Percentiles rank a stretch among this genome's conserved stretches.
Evolutionary conservation across 2,113 vertebrate genomes (phyloP).

Genomic region (Seriola quinqueradiata): DNA sequence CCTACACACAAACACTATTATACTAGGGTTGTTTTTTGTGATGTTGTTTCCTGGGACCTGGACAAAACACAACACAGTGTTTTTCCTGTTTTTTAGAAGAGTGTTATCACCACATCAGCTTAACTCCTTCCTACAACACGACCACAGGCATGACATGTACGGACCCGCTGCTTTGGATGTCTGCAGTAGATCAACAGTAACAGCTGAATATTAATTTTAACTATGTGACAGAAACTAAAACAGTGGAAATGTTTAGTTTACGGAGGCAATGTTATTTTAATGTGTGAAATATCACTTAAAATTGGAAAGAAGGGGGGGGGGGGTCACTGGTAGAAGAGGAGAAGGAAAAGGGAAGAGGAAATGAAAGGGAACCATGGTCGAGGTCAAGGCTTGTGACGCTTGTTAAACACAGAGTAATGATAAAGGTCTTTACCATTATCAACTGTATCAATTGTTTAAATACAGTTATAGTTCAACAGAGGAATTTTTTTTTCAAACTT

Average conservation of each 20-base stretch:
- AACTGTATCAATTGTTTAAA: no score
- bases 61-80: slow-evolving; percentile 9
- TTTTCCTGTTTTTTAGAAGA: slow-evolving; percentile 23
- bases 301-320: neutral
- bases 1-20: neutral
- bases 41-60: neutral
- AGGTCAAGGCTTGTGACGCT: slow-evolving; percentile 60
- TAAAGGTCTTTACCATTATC: neutral
- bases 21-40: neutral
- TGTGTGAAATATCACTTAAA: neutral
- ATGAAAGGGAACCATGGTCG: slow-evolving; percentile 6
- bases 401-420: slow-evolving; percentile 23
- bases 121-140: neutral
- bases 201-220: neutral
- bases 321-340: slow-evolving; percentile 18
- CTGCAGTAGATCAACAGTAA: neutral
- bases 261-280: neutral
- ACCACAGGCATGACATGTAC: neutral
- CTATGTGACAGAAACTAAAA: neutral
- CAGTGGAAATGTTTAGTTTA: neutral
- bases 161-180: neutral
- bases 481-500: neutral
- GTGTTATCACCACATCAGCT: slow-evolving; percentile 4
- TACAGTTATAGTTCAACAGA: neutral
- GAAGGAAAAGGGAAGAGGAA: slow-evolving; percentile 49